phyloP scores from a whole-genome alignment of 2,797 vertebrate species.

The Threskiornis aethiopicus region DNA sequence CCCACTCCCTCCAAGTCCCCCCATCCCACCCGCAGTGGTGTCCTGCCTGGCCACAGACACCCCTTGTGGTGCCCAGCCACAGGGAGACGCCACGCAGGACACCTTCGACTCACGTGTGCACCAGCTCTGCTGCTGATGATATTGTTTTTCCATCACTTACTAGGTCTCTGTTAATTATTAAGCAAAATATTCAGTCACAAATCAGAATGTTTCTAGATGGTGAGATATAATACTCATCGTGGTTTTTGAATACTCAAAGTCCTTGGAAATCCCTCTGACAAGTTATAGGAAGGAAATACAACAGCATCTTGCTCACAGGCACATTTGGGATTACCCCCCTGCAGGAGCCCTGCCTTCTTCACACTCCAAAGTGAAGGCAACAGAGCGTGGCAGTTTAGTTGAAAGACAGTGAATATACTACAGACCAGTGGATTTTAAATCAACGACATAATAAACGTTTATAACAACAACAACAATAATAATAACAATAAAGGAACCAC shows the following conservation, averaged over 20 bases:
- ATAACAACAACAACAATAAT: neutral
- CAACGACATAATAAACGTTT: neutral
- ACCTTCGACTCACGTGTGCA: neutral
- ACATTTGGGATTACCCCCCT: neutral
- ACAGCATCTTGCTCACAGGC: neutral
- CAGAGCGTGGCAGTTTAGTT: neutral
- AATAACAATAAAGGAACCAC: neutral
- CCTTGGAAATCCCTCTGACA: neutral
- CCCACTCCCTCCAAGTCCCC: neutral
- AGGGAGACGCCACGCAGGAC: rapidly evolving
- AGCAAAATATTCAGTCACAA: neutral
- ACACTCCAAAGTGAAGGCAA: neutral
- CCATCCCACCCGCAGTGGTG: rapidly evolving
- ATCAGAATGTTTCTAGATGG: neutral
- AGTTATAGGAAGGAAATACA: neutral
- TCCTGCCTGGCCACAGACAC: neutral
- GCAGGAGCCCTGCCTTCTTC: neutral
- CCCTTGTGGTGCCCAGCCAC: neutral
- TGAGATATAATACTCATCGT: neutral
- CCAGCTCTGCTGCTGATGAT: neutral
- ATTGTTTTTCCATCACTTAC: neutral
- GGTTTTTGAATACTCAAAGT: neutral
- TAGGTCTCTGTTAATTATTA: conserved; percentile 2
- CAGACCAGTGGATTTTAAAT: neutral
- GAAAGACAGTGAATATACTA: neutral